Conservation (phyloP, 1,140 invertebrate genomes). For the Drosophila rhopaloa region DNA sequence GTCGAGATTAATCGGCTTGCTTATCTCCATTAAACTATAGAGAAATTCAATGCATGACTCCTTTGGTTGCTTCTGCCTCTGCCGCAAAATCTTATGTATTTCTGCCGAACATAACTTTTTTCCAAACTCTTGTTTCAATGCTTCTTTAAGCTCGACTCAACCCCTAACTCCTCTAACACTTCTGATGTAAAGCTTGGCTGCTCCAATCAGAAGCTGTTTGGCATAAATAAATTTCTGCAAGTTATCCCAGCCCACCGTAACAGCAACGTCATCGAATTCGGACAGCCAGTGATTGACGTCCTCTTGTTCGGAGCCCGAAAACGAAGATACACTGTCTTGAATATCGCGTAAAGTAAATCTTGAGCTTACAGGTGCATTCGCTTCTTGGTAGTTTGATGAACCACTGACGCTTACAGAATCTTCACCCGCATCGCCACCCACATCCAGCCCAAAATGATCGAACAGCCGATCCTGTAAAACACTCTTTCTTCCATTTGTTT, state of each 20-base stretch:
- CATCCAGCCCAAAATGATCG: not conserved
- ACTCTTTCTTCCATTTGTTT: not conserved
- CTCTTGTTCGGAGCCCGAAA: not conserved
- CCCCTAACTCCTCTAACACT: too few relatives aligned
- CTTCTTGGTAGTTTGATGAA: not conserved
- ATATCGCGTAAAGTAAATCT: not conserved
- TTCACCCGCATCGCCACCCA: too few relatives aligned
- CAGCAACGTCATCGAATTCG: conserved; percentile 1
- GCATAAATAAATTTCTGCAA: not conserved
- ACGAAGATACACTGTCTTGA: not conserved
- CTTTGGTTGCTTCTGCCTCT: too few relatives aligned
- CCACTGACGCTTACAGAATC: not conserved
- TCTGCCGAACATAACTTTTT: too few relatives aligned
- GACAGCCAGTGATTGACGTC: conserved; percentile 1
- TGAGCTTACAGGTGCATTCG: not conserved
- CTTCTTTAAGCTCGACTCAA: too few relatives aligned
- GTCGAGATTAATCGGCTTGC: not conserved
- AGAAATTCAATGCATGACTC: too few relatives aligned
- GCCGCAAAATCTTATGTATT: too few relatives aligned
- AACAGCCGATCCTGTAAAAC: conserved; percentile 5
- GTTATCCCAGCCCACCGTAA: not conserved
- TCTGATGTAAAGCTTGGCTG: too few relatives aligned
- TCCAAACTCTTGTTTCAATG: too few relatives aligned
- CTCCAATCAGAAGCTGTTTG: not conserved
- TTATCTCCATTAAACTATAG: too few relatives aligned